Conservation (phyloP, 2,888 invertebrate genomes). For the Amblyjoppa proteus region DNA sequence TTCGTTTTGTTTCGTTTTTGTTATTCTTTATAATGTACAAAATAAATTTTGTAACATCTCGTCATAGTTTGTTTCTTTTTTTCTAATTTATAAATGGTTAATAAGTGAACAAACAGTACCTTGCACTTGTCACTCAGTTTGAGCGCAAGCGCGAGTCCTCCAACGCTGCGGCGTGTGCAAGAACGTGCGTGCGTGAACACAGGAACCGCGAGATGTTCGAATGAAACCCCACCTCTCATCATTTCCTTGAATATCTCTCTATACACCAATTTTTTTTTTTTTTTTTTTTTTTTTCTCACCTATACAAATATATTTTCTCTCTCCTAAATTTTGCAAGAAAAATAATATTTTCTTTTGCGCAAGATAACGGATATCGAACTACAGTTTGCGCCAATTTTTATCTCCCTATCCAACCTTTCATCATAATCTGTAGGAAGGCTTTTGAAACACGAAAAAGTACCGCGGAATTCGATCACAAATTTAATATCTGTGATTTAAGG, state of each 20-base stretch:
- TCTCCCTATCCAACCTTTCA: background rate
- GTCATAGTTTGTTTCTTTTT: slow-evolving; percentile 2
- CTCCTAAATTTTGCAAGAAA: slow-evolving; percentile 4
- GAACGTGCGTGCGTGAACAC: slow-evolving; percentile 86
- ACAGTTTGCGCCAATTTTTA: background rate
- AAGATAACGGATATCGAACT: background rate
- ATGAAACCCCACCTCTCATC: slow-evolving; percentile 64
- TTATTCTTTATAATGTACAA: slow-evolving; percentile 3
- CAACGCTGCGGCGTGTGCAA: slow-evolving; percentile 84
- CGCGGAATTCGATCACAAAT: background rate
- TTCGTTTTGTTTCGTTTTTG: slow-evolving; percentile 23
- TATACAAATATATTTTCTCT: background rate
- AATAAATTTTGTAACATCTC: slow-evolving; percentile 11
- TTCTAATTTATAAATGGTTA: slow-evolving; percentile 64
- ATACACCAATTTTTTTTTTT: slow-evolving; percentile 27
- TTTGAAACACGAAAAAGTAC: background rate
- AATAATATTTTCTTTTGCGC: background rate
- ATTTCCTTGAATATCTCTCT: slow-evolving; percentile 24
- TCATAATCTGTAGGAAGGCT: background rate
- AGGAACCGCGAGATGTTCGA: slow-evolving; percentile 84
- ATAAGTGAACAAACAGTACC: slow-evolving; percentile 68
- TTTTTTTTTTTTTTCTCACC: slow-evolving; percentile 18
- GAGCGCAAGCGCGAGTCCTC: slow-evolving; percentile 91
- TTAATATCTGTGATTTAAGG: background rate
- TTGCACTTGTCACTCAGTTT: slow-evolving; percentile 93